A percentile compares a stretch with the other conserved stretches of the same genome.
These are phyloP conservation scores for Melanargia galathea DNA, from an alignment of 2,888 invertebrate genomes.

Conservation along the genomic window DNA sequence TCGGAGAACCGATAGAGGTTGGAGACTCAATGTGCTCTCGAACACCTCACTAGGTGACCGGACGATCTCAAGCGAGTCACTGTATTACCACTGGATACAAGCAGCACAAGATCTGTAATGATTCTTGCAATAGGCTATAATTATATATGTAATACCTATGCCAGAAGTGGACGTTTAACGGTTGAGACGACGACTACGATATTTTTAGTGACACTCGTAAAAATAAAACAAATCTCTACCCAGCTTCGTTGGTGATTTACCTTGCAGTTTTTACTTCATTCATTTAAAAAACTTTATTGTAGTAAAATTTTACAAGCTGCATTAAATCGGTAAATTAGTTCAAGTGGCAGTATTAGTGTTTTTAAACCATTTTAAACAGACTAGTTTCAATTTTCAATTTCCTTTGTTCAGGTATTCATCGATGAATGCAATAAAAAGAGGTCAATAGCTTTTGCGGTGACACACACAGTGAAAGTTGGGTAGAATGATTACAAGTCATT, in stretches of 20 bases:
- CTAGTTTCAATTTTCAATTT: constrained; percentile 11
- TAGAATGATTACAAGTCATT: constrained; percentile 1
- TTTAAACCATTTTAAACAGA: not conserved
- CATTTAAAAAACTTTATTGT: not conserved
- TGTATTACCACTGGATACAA: too few species aligned
- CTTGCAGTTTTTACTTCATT: constrained; percentile 1
- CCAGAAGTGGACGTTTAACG: too few species aligned
- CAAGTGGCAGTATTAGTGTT: not conserved
- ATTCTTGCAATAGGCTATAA: too few species aligned
- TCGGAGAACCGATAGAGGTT: too few species aligned
- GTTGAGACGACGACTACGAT: too few species aligned
- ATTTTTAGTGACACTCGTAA: too few species aligned
- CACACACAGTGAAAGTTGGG: constrained; percentile 28
- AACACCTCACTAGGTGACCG: too few species aligned
- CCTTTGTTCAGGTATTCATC: constrained; percentile 15
- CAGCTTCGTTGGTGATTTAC: not conserved
- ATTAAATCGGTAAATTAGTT: not conserved
- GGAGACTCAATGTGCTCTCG: too few species aligned
- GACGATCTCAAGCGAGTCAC: too few species aligned
- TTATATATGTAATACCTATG: too few species aligned
- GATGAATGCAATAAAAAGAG: constrained; percentile 18
- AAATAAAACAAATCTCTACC: not conserved
- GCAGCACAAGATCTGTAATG: too few species aligned
- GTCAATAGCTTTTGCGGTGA: constrained; percentile 21
- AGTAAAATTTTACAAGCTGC: not conserved